Conservation (phyloP, 2,797 vertebrate genomes). For the Eurystomus glaucurus region DNA sequence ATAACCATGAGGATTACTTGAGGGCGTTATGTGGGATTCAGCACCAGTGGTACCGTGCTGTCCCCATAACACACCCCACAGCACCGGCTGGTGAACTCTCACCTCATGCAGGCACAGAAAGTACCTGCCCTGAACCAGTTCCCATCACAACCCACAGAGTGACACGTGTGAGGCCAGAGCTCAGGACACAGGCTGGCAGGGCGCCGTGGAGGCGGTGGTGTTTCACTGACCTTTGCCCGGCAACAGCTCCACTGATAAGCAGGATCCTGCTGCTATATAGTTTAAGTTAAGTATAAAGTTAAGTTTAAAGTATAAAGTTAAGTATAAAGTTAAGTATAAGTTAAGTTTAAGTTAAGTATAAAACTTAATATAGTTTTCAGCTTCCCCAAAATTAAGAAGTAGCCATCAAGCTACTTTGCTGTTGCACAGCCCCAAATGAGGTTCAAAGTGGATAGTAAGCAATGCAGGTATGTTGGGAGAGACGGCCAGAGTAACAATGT, state of each 20-base stretch:
- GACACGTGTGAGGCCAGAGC: not conserved
- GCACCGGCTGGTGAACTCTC: not conserved
- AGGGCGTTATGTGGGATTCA: not conserved
- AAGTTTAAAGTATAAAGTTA: no score
- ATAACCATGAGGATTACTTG: fast-evolving
- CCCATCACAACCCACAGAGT: fast-evolving
- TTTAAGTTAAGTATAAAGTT: no score
- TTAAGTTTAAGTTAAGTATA: no score
- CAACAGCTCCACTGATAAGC: not conserved
- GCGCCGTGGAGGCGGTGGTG: fast-evolving
- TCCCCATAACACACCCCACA: not conserved
- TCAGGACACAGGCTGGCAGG: not conserved
- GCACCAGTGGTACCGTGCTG: fast-evolving
- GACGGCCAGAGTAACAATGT: no score
- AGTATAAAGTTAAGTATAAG: no score
- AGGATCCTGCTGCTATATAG: not conserved
- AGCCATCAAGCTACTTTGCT: not conserved
- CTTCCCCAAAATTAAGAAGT: not conserved
- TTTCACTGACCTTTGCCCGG: not conserved
- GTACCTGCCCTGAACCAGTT: fast-evolving
- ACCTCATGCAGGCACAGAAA: fast-evolving
- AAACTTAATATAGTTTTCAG: no score
- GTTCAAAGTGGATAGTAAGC: fast-evolving
- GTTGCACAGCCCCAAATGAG: fast-evolving
- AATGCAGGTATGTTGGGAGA: not conserved